Conservation (phyloP, 1,140 invertebrate genomes). For the Chymomyza costata region DNA sequence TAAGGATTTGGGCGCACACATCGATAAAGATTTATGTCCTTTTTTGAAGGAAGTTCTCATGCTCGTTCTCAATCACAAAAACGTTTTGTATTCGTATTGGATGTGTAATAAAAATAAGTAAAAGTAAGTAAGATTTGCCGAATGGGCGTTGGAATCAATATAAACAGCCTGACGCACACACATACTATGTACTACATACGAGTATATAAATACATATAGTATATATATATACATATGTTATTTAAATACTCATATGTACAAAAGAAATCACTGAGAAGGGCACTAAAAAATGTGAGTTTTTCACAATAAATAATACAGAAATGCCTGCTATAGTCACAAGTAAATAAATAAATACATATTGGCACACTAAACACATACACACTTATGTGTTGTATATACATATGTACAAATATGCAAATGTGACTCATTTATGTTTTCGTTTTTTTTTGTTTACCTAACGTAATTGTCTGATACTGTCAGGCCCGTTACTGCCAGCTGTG, state of each 20-base stretch:
- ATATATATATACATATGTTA: too few species aligned
- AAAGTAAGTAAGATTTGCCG: constrained; percentile 13
- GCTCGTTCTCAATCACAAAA: too few species aligned
- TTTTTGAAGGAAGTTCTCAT: constrained; percentile 27
- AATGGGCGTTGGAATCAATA: too few species aligned
- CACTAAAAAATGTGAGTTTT: constrained; percentile 2
- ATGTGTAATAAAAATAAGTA: constrained; percentile 41
- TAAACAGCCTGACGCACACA: too few species aligned
- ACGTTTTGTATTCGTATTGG: too few species aligned
- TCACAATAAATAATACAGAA: constrained; percentile 27
- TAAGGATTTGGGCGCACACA: constrained; percentile 52
- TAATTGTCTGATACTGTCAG: too few species aligned
- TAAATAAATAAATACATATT: constrained; percentile 6
- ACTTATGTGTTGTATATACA: background rate
- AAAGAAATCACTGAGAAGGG: constrained; percentile 18
- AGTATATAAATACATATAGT: too few species aligned
- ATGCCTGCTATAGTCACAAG: constrained; percentile 15
- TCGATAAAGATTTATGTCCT: constrained; percentile 56
- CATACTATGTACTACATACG: too few species aligned
- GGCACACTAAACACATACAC: constrained; percentile 4
- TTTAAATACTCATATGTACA: background rate
- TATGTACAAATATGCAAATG: background rate
- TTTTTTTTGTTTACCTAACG: constrained; percentile 19
- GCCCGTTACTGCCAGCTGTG: constrained; percentile 1
- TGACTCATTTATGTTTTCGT: constrained; percentile 24